phyloP scores from a whole-genome alignment of 2,797 vertebrate genomes.

The Urocyon cinereoargenteus region DNA sequence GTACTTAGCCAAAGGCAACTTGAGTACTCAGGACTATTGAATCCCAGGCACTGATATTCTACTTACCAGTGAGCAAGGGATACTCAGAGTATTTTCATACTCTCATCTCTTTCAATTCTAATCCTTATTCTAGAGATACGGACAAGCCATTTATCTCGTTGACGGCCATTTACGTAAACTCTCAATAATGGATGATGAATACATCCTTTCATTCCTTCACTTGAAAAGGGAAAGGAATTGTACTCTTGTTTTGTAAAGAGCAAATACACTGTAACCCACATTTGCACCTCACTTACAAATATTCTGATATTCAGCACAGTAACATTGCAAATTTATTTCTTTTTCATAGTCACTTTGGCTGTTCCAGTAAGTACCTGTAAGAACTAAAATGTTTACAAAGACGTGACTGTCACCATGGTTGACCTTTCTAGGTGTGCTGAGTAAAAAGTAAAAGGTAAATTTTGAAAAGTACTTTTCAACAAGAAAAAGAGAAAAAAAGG shows the following conservation, averaged over 20 bases:
- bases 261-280: neutral
- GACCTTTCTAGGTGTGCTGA: neutral
- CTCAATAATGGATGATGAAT: neutral
- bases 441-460: neutral
- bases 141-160: neutral
- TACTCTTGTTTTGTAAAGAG: neutral
- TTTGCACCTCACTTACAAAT: neutral
- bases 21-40: accelerated
- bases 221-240: neutral
- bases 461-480: neutral
- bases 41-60: accelerated
- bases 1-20: neutral
- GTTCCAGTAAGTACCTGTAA: neutral
- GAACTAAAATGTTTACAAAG: neutral
- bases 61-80: accelerated
- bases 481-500: neutral
- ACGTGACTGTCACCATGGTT: neutral
- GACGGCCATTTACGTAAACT: neutral
- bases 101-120: neutral
- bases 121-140: neutral
- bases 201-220: neutral
- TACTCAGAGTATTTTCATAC: neutral
- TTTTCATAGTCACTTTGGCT: neutral
- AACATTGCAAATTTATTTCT: neutral
- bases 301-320: neutral